A percentile compares a stretch with the other conserved stretches of the same genome.
Conservation (phyloP, 2,888 invertebrate species). For the Celastrina argiolus region DNA sequence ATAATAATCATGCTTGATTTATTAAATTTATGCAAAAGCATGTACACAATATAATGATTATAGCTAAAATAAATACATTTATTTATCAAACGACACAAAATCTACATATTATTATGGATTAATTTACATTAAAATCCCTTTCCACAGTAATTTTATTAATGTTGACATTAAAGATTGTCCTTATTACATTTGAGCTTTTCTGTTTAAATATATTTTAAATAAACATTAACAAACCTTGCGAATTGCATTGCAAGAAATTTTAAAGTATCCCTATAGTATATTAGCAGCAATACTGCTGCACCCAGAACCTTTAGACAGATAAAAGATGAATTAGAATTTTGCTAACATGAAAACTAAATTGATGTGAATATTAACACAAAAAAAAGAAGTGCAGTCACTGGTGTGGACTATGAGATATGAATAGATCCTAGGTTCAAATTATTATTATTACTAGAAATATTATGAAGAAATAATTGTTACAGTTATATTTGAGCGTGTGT, state of each 20-base stretch:
- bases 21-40: conserved; percentile 22
- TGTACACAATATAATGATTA: not conserved
- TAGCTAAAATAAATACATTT: not conserved
- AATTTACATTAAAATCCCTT: conserved; percentile 7
- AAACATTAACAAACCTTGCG: not conserved
- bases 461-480: not conserved
- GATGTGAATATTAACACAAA: not conserved
- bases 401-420: not conserved
- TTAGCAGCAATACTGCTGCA: not conserved
- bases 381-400: not conserved
- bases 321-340: not conserved
- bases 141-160: not conserved
- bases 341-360: not conserved
- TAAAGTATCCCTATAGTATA: not conserved
- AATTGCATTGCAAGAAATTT: not conserved
- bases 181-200: not conserved
- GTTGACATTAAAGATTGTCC: not conserved
- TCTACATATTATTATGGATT: not conserved
- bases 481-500: not conserved
- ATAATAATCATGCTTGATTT: conserved; percentile 12
- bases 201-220: not conserved
- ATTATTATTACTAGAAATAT: not conserved
- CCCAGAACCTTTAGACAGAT: not conserved
- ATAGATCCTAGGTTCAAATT: not conserved
- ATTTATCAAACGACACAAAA: conserved; percentile 9